Evolutionary conservation across 2,113 vertebrate genomes (phyloP).

Genomic region (Coryphaenoides rupestris): DNA sequence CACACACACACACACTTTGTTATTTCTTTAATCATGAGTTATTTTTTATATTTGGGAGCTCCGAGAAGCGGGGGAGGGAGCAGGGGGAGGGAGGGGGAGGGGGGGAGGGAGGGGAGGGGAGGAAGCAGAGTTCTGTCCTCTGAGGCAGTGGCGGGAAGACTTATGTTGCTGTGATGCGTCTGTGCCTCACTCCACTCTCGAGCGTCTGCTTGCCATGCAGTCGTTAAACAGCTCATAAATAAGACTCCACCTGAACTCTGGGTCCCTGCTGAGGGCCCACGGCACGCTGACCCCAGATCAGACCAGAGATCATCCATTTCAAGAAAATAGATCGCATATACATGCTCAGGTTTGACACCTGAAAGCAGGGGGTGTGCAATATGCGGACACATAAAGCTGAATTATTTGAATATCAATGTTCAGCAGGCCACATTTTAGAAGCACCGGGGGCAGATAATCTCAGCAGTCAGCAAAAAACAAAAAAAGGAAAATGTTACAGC

Average conservation of each 20-base stretch:
- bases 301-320: conserved; percentile 12
- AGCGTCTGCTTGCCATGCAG: conserved; percentile 16
- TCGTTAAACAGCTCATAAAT: conserved; percentile 24
- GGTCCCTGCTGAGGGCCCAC: background rate
- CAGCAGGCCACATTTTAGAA: no score
- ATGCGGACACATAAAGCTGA: no score
- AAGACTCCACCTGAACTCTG: conserved; percentile 9
- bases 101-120: background rate
- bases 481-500: no score
- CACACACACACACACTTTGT: conserved; percentile 6
- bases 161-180: background rate
- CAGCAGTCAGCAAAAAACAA: no score
- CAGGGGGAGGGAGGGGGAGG: no score
- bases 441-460: no score
- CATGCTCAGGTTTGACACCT: background rate
- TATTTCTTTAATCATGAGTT: conserved; percentile 18
- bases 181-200: conserved; percentile 8
- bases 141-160: conserved; percentile 1
- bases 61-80: no score
- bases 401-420: no score
- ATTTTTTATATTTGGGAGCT: conserved; percentile 13
- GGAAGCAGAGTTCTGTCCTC: conserved; percentile 13
- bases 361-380: no score
- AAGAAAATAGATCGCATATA: background rate
- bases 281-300: conserved; percentile 6